These are phyloP conservation scores for Chiloscyllium plagiosum DNA, from an alignment of 2,113 vertebrate genomes.

Conservation along the genomic window DNA sequence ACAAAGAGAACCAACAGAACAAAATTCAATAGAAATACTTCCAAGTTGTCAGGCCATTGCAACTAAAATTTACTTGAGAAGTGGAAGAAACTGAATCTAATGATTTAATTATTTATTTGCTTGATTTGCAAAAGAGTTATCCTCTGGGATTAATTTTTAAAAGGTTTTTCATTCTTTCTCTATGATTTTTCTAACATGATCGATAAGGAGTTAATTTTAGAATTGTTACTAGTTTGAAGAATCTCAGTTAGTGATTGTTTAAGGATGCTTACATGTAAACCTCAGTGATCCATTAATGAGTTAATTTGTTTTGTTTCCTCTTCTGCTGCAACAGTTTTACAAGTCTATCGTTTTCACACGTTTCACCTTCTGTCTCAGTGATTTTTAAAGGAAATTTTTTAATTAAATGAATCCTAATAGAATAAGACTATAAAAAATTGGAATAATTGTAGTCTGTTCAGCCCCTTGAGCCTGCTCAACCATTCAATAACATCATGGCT, in stretches of 20 bases:
- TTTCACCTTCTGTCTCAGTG: neutral
- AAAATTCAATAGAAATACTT: neutral
- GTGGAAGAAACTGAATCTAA: neutral
- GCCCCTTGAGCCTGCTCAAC: too few species aligned
- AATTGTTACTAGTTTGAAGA: neutral
- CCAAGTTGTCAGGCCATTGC: neutral
- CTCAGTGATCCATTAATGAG: neutral
- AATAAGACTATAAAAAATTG: neutral
- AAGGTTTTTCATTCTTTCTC: neutral
- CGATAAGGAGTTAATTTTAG: neutral
- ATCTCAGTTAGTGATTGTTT: neutral
- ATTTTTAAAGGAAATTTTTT: too few species aligned
- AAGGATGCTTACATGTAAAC: neutral
- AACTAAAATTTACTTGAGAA: neutral
- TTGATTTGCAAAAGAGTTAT: neutral
- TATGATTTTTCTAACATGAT: neutral
- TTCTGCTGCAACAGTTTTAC: neutral
- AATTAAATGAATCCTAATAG: neutral
- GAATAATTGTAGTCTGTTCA: too few species aligned
- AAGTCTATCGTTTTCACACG: neutral
- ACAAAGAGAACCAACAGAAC: neutral
- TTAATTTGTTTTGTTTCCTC: neutral
- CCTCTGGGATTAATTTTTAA: neutral
- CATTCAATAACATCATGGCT: too few species aligned
- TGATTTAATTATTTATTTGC: neutral